Evolutionary conservation across 2,888 invertebrate genomes (phyloP).

Genomic region (Exephanes ischioxanthus): DNA sequence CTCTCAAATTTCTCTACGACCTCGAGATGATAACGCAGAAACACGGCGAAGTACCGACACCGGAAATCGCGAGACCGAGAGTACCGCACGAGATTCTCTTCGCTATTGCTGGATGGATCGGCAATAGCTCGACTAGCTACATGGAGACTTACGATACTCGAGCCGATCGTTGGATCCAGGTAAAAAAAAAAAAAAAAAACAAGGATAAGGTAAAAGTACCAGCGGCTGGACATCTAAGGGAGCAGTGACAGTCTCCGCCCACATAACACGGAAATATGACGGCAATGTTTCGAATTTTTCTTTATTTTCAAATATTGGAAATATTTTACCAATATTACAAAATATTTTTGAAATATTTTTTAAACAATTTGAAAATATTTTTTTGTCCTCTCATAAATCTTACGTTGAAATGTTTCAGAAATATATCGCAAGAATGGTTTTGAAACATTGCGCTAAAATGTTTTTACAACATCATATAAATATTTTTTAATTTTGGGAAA

Average conservation of each 20-base stretch:
- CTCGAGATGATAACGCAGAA: conserved; percentile 94
- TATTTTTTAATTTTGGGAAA: too few relatives aligned
- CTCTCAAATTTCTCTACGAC: conserved; percentile 96
- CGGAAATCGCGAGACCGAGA: conserved; percentile 93
- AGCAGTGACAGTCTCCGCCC: too few relatives aligned
- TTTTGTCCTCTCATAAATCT: too few relatives aligned
- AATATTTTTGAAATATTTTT: too few relatives aligned
- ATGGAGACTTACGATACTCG: conserved; percentile 96
- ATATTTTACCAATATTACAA: too few relatives aligned
- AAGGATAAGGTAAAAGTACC: too few relatives aligned
- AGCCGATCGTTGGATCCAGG: conserved; percentile 95
- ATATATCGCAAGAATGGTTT: not conserved
- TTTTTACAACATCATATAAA: not conserved
- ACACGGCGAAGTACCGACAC: conserved; percentile 94
- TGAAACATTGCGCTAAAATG: not conserved
- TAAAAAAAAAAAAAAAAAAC: conserved; percentile 73
- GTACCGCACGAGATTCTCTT: conserved; percentile 96
- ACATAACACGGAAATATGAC: not conserved
- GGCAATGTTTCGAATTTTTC: too few relatives aligned
- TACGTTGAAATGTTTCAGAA: too few relatives aligned
- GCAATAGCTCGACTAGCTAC: conserved; percentile 86
- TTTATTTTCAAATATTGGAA: too few relatives aligned
- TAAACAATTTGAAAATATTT: too few relatives aligned
- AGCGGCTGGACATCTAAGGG: too few relatives aligned
- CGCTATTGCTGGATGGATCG: conserved; percentile 93